A percentile compares a stretch with the other conserved stretches of the same genome.
Evolutionary conservation across 2,888 invertebrate species (phyloP).

Genomic region (Pseudococcus viburni): DNA sequence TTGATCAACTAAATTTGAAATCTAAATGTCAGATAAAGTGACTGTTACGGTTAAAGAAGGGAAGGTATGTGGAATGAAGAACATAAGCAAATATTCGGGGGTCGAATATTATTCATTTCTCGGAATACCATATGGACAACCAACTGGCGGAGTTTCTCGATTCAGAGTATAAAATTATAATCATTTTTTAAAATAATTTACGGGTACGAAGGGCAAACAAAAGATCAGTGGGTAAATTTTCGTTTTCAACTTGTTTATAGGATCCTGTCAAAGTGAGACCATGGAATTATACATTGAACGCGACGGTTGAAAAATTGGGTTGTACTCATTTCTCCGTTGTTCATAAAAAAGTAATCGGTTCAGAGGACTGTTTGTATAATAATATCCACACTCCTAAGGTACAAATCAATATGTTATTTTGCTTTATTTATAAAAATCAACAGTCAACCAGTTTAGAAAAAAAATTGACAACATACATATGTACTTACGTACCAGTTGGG

Average conservation of each 20-base stretch:
- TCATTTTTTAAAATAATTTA: not conserved
- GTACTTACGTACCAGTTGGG: too few species aligned
- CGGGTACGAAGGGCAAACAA: too few species aligned
- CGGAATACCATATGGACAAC: constrained; percentile 52
- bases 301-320: not conserved
- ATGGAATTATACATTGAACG: constrained; percentile 18
- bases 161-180: constrained; percentile 5
- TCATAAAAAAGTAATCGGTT: not conserved
- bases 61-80: constrained; percentile 7
- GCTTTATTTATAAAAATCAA: too few species aligned
- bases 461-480: too few species aligned
- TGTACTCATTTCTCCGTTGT: constrained; percentile 40
- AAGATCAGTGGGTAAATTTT: too few species aligned
- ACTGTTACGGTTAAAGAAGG: constrained; percentile 34
- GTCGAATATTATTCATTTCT: constrained; percentile 31
- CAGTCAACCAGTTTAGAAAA: too few species aligned
- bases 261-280: not conserved
- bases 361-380: constrained; percentile 46
- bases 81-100: not conserved
- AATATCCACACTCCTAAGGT: not conserved
- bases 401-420: too few species aligned
- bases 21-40: not conserved
- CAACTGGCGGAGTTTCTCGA: constrained; percentile 16
- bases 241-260: not conserved
- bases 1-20: not conserved